Evolutionary conservation across 2,888 invertebrate genomes (phyloP).

Genomic region (Thymelicus acteon): DNA sequence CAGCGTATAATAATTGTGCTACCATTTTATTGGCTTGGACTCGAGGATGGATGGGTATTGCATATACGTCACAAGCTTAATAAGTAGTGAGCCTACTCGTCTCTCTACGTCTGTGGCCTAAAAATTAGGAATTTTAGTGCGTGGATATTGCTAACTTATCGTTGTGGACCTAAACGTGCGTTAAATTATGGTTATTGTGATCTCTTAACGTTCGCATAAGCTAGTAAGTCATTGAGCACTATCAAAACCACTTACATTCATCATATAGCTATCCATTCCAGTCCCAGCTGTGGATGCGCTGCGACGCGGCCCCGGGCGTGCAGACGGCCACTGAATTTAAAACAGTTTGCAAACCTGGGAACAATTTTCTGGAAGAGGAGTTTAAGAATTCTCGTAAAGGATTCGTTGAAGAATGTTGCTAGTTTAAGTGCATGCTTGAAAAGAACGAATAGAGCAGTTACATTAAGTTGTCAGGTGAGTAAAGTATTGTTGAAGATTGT

Average conservation of each 20-base stretch:
- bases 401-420: constrained; percentile 12
- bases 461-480: not conserved
- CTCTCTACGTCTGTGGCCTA: too few species aligned
- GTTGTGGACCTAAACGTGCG: too few species aligned
- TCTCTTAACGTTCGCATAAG: too few species aligned
- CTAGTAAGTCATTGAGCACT: not conserved
- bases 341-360: constrained; percentile 27
- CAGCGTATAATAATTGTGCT: too few species aligned
- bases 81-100: too few species aligned
- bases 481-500: not conserved
- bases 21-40: too few species aligned
- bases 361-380: constrained; percentile 23
- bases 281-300: constrained; percentile 15
- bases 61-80: too few species aligned
- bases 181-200: too few species aligned
- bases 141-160: too few species aligned
- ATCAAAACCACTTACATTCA: not conserved
- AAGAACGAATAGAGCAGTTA: not conserved
- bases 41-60: too few species aligned
- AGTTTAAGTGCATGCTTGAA: constrained; percentile 5
- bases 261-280: not conserved
- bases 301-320: constrained; percentile 2
- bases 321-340: constrained; percentile 23
- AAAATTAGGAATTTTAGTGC: too few species aligned
- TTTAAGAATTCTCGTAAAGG: constrained; percentile 25